phyloP scores from a whole-genome alignment of 1,140 invertebrate genomes.

The Orius insidiosus region DNA sequence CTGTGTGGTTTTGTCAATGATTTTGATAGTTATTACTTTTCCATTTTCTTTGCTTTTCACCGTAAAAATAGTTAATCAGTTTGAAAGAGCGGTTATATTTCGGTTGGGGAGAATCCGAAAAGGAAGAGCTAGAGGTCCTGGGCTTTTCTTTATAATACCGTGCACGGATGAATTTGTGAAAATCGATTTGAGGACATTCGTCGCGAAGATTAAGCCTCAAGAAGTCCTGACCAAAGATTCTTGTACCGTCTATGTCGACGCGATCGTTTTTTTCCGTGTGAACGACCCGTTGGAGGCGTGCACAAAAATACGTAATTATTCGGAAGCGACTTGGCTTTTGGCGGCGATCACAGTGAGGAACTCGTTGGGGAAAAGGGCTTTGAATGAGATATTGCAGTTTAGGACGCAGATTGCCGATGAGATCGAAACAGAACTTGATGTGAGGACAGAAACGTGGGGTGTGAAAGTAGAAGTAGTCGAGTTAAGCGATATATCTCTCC shows the following conservation, averaged over 20 bases:
- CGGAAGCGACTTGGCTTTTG: slow-evolving; percentile 67
- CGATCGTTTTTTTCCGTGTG: slow-evolving; percentile 81
- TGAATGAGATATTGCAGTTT: slow-evolving; percentile 79
- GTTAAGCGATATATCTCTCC: slow-evolving; percentile 80
- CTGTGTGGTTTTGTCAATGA: slow-evolving; percentile 56
- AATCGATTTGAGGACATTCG: slow-evolving; percentile 69
- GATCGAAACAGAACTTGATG: slow-evolving; percentile 66
- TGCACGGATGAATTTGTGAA: slow-evolving; percentile 86
- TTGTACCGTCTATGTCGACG: slow-evolving; percentile 83
- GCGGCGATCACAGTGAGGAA: slow-evolving; percentile 78
- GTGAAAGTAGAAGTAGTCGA: slow-evolving; percentile 91
- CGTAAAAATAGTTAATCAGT: slow-evolving; percentile 68
- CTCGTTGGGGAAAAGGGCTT: slow-evolving; percentile 78
- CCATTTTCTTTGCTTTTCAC: slow-evolving; percentile 73
- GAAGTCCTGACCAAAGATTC: slow-evolving; percentile 86
- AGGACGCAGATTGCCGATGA: slow-evolving; percentile 75
- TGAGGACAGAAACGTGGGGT: slow-evolving; percentile 94
- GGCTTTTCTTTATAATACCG: slow-evolving; percentile 84
- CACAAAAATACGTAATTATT: slow-evolving; percentile 63
- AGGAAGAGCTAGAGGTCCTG: slow-evolving; percentile 58
- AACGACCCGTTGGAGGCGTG: slow-evolving; percentile 69
- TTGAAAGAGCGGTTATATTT: slow-evolving; percentile 61
- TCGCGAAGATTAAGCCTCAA: slow-evolving; percentile 38
- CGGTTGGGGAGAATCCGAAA: slow-evolving; percentile 47
- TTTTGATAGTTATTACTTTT: slow-evolving; percentile 59